Evolutionary conservation across 92 coral and sea anemone species (phyloP).

Genomic region (Meandrina meandrites): DNA sequence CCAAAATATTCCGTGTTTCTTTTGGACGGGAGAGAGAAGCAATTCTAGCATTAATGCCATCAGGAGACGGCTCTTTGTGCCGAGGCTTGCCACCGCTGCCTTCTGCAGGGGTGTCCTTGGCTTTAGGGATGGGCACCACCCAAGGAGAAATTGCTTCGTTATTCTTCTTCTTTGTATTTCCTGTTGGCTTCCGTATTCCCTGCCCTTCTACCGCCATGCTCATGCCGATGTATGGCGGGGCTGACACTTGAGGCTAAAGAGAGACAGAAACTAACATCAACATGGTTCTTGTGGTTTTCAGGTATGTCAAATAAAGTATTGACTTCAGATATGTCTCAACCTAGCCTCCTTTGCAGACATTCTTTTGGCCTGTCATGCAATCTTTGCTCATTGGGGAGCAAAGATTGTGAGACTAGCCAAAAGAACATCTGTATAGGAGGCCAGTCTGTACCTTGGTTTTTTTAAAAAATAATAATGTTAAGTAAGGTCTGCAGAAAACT

Average conservation of each 20-base stretch:
- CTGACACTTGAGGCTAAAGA: slow-evolving; percentile 80
- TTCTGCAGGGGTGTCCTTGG: slow-evolving; percentile 16
- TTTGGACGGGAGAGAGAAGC: slow-evolving; percentile 67
- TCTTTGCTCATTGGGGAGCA: too few species aligned
- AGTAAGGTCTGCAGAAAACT: not conserved
- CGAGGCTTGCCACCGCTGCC: slow-evolving; percentile 35
- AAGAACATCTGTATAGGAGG: too few species aligned
- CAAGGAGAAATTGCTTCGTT: slow-evolving; percentile 24
- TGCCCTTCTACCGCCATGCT: slow-evolving; percentile 84
- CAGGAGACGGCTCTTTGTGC: slow-evolving; percentile 53
- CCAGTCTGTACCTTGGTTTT: too few species aligned
- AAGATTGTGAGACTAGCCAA: too few species aligned
- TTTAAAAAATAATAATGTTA: not conserved
- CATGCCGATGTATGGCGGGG: slow-evolving; percentile 97
- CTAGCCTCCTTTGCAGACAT: not conserved
- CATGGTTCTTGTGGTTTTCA: not conserved
- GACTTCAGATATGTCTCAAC: too few species aligned
- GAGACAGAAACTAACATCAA: not conserved
- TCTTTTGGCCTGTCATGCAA: too few species aligned
- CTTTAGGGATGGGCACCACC: not conserved
- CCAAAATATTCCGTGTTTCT: slow-evolving; percentile 48
- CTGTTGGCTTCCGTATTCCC: slow-evolving; percentile 66
- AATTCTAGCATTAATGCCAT: slow-evolving; percentile 33
- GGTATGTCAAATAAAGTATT: not conserved
- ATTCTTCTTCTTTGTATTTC: slow-evolving; percentile 23